phyloP scores from a whole-genome alignment of 2,797 vertebrate genomes.

The Anableps anableps region DNA sequence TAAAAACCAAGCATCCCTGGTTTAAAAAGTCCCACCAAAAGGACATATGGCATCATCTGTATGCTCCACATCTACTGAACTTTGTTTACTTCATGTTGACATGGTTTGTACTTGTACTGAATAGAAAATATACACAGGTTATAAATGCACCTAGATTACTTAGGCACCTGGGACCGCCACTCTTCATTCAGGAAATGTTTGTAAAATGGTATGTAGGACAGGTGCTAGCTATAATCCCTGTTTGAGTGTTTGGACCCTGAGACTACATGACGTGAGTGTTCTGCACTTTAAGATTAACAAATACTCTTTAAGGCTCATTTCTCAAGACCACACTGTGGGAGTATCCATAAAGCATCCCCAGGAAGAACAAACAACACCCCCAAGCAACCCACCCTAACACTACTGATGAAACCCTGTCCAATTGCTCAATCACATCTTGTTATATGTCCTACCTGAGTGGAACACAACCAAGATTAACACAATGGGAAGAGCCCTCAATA shows the following conservation, averaged over 20 bases:
- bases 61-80: slow-evolving; percentile 22
- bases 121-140: slow-evolving; percentile 75
- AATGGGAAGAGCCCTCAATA: slow-evolving; percentile 52
- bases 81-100: slow-evolving; percentile 35
- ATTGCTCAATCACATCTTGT: slow-evolving; percentile 28
- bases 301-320: slow-evolving; percentile 58
- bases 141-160: slow-evolving; percentile 74
- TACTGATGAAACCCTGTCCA: slow-evolving; percentile 28
- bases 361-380: too few species aligned
- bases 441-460: slow-evolving; percentile 48
- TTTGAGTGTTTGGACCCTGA: slow-evolving; percentile 75
- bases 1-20: slow-evolving; percentile 38
- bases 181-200: slow-evolving; percentile 68
- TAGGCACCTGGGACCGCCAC: slow-evolving; percentile 76
- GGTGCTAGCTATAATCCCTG: slow-evolving; percentile 39
- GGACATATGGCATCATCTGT: slow-evolving; percentile 47
- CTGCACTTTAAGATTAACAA: slow-evolving; percentile 67
- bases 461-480: slow-evolving; percentile 47
- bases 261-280: slow-evolving; percentile 74
- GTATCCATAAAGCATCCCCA: slow-evolving; percentile 31
- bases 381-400: neutral
- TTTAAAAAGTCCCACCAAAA: slow-evolving; percentile 44
- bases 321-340: slow-evolving; percentile 40
- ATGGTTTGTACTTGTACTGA: slow-evolving; percentile 50
- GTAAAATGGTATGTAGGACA: slow-evolving; percentile 36